Conservation (phyloP, 2,797 vertebrate species). For the Anguilla marmorata region DNA sequence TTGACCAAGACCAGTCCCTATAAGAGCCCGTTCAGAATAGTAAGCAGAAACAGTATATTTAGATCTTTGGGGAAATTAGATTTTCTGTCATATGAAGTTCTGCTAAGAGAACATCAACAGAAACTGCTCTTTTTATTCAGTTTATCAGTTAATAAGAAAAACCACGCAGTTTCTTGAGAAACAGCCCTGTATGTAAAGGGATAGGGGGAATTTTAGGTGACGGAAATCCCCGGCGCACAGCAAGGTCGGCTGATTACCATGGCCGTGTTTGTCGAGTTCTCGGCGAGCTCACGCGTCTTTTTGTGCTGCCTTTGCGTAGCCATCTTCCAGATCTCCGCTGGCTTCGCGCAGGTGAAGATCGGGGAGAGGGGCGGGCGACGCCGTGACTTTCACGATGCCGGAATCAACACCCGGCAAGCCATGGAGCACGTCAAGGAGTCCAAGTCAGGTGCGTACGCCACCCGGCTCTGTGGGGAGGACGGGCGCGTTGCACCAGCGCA, state of each 20-base stretch:
- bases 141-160: too few species aligned
- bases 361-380: conserved; percentile 84
- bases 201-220: not conserved
- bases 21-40: not conserved
- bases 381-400: conserved; percentile 81
- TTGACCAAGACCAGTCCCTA: too few species aligned
- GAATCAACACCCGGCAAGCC: conserved; percentile 82
- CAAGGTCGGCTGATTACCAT: not conserved
- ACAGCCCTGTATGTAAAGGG: not conserved
- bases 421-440: conserved; percentile 87
- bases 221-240: not conserved
- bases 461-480: not conserved
- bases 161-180: not conserved
- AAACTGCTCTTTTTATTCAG: not conserved
- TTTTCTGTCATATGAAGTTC: not conserved
- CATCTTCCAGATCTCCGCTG: conserved; percentile 78
- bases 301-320: conserved; percentile 41
- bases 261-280: not conserved
- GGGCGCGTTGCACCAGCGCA: not conserved
- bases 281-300: not conserved
- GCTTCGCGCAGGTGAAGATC: conserved; percentile 85
- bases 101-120: not conserved
- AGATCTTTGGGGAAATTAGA: not conserved
- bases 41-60: not conserved
- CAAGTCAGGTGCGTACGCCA: conserved; percentile 77